A percentile compares a stretch with the other conserved stretches of the same genome.
phyloP scores from a whole-genome alignment of 2,888 invertebrate species.

The Tortricodes alternella region DNA sequence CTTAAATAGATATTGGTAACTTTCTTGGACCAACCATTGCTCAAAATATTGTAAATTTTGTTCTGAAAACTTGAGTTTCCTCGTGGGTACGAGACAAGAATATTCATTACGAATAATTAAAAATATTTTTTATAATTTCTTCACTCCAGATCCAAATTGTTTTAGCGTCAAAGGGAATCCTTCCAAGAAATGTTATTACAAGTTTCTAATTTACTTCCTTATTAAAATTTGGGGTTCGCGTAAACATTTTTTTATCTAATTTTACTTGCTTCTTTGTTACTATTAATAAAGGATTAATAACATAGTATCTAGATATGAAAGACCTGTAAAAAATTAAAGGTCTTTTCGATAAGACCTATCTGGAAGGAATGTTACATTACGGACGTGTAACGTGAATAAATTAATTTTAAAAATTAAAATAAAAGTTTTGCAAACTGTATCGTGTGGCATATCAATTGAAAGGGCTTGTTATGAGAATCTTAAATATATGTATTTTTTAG shows the following conservation, averaged over 20 bases:
- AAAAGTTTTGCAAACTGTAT: too few relatives aligned
- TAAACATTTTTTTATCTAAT: slow-evolving; percentile 4
- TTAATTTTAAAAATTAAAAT: too few relatives aligned
- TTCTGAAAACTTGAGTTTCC: background rate
- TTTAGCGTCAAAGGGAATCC: background rate
- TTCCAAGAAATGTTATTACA: slow-evolving; percentile 1
- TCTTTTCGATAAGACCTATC: too few relatives aligned
- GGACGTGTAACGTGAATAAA: too few relatives aligned
- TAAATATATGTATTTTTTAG: too few relatives aligned
- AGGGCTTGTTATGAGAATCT: too few relatives aligned
- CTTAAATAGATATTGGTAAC: too few relatives aligned
- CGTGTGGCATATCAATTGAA: too few relatives aligned
- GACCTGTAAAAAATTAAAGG: background rate
- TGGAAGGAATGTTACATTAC: too few relatives aligned
- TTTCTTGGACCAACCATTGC: too few relatives aligned
- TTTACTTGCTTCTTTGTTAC: background rate
- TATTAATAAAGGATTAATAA: background rate
- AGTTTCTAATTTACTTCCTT: background rate
- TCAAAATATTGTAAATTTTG: too few relatives aligned
- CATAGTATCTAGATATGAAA: background rate
- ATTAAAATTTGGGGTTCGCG: background rate
- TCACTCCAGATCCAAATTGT: background rate
- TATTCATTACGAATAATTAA: slow-evolving; percentile 22
- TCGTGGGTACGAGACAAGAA: background rate
- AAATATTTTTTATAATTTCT: slow-evolving; percentile 12